Evolutionary conservation across 2,113 vertebrate genomes (phyloP), one percentile per base, ranked within the genome.

Genomic region (Xenotilapia longispinis): DNA sequence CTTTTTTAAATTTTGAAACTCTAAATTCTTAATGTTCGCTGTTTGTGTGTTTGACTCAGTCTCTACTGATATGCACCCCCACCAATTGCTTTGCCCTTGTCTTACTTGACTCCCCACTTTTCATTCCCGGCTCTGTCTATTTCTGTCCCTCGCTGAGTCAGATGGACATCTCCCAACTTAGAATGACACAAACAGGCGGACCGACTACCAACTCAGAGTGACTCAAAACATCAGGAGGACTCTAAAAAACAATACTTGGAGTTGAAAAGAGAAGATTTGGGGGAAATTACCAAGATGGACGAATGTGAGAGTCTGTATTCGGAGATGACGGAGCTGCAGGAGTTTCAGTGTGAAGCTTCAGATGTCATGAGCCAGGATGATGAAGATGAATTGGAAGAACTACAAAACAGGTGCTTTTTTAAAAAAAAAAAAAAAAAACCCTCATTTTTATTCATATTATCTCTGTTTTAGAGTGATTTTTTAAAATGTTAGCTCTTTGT

Each of bases 131-230:
- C 90, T 96, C 91, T 58, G 94, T 96, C 97, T 99, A 99, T 99
- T 99, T 98, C 96, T 96, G 97, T 97, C 93, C 91, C 92, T 84
- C 88, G 97, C 97, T 96, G 96, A 97, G 96, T 97, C 96, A 97
- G 97, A 96, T 96, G 96, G 94, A 95, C 94, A 2, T 88, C 94
- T 93, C 94, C 91, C 94, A 93, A 90, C 93, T 94, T 94, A 94
- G 94, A 95, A 97, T 96, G 96, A 94, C 95, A 94, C 91, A 92
- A 93, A 94, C 95, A 89, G 93, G 80, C 92, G 93, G 90, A 92
- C 42, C 84, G 81, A 82, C 92, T 91, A 82, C 26, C 55, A 83
- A 92, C 90, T 92, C 93, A 90, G 70, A 87, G 82, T 53, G 84
- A 51, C 84, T 80, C 83, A 94, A 94, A 94, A 87, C 85, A 80